Evolutionary conservation across 2,888 invertebrate species (phyloP), one percentile per base, ranked within the genome.

Genomic region (Drosophila prolongata): DNA sequence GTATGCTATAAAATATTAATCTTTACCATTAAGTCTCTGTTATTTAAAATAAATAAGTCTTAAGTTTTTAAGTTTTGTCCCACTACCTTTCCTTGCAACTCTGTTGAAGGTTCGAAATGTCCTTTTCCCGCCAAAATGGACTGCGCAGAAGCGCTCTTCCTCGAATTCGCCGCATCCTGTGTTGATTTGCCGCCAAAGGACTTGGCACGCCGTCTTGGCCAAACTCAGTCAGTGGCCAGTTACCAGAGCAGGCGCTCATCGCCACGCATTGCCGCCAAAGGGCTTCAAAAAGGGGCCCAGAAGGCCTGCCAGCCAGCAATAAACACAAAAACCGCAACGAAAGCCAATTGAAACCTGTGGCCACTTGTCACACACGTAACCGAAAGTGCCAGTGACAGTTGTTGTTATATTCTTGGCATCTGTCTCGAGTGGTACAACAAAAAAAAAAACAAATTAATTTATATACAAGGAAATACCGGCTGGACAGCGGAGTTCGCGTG

Each of bases 131-230:
- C 83, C 83, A 66, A 11, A 68, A 50, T 8, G 11, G 14, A 59
- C 1, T 68, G 85, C 83, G 83, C 85, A 75, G 79, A 73, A 67
- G 74, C 83, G 69, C 78, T 82, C 82, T 46, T 37, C 6, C 13
- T 11, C 13, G 35, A 80, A 80, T 85, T 84, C 85, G 83, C 83
- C 83, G 83, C 73, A 52, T 4, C 44, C 54, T 42, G 64, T 77
- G 73, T 62, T 81, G 77, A 66, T 79, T 49, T 72, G 68, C 82
- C 80, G 78, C 80, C 69, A 79, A 82, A 82, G 83, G 82, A 82
- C 65, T 75, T 49, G 49, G 46, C 35, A 71, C 14, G 76, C 57
- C 81, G 57, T 56, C 42, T 58, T 64, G 79, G 50, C 61, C 49
- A 38, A 44, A 53, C 46, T 83, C 76, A 84, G 83, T 84, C 74